Base-by-base conservation (phyloP, 1,140 invertebrate species). In the Brachionus paranguensis region DNA sequence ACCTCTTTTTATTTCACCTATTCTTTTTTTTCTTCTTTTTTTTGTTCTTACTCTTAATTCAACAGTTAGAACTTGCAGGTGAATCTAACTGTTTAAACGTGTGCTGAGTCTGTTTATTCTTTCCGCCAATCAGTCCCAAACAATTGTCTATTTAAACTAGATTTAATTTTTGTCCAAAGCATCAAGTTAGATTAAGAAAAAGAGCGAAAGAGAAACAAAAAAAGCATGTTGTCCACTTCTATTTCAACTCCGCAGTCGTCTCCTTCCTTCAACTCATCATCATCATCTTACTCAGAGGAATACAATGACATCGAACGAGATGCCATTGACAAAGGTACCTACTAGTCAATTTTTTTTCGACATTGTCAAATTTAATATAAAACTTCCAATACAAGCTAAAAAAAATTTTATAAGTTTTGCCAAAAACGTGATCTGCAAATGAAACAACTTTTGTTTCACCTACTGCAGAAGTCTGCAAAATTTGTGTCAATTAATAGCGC, bases 301-400 rank as follows among this genome's bases (percentile, higher is more conserved):
- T 81, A 41, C 37, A 81, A 81, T 47, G 78, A 81, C 33, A 81
- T 81, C 29, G 78, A 81, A 68, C 20, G 29, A 81, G 78, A 81
- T 81, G 78, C 78, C 14, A 81, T 81, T 37, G 78, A 81, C 60
- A 81, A 81, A 81, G 78, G 78, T 81, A 64, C 29, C 12, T 33
- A 5, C 17, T 14, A 0, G 33, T 37, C 6, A 7, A 37, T 6
- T 37, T 37, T 37, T 37, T 37, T 37, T 7, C 0, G 27, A 3
- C 27, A 29, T 29, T 29, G 27, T 3, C 0, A 29, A 29, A 29
- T 29, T 29, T 29, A 0, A 1, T 29, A 29, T 3, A 29, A 29
- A 29, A 3, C 27, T 29, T 29, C 3, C 3, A 29, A 29, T 29
- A 29, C 0, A 29, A 29, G 2, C 1, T 29, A 29, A 1, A 29